phyloP scores from a whole-genome alignment of 2,888 invertebrate species.

The Habrosyne pyritoides region DNA sequence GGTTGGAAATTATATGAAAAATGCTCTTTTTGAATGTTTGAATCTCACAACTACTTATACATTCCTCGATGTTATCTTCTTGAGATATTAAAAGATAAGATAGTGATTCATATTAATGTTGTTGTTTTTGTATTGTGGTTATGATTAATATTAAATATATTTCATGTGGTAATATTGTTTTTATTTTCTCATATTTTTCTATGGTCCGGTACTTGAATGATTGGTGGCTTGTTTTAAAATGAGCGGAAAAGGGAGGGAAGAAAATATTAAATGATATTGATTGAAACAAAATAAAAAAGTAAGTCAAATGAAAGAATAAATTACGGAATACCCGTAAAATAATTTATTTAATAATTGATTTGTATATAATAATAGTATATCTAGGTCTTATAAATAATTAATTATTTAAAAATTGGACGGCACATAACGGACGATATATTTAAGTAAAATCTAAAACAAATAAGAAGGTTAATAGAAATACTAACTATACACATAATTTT shows the following conservation, averaged over 20 bases:
- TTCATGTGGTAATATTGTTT: constrained; percentile 34
- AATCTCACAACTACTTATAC: background rate
- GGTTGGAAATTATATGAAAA: no score
- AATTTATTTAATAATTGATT: background rate
- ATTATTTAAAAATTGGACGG: background rate
- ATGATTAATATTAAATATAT: constrained; percentile 43
- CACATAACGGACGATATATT: background rate
- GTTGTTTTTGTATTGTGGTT: constrained; percentile 18
- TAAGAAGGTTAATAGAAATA: no score
- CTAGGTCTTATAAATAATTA: background rate
- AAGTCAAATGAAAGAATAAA: background rate
- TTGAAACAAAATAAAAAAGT: background rate
- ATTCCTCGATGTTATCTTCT: constrained; percentile 10
- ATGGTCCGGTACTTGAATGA: no score
- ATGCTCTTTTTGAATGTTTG: background rate
- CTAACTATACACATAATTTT: no score
- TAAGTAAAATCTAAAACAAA: no score
- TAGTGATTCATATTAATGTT: constrained; percentile 8
- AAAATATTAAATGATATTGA: background rate
- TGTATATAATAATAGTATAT: background rate
- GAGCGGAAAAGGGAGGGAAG: no score
- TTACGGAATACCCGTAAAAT: background rate
- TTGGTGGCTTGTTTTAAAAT: background rate
- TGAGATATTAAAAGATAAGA: background rate
- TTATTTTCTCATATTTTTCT: background rate